Evolutionary conservation across 2,888 invertebrate genomes (phyloP), one percentile per base, ranked within the genome.

Genomic region (Rhagonycha lutea): DNA sequence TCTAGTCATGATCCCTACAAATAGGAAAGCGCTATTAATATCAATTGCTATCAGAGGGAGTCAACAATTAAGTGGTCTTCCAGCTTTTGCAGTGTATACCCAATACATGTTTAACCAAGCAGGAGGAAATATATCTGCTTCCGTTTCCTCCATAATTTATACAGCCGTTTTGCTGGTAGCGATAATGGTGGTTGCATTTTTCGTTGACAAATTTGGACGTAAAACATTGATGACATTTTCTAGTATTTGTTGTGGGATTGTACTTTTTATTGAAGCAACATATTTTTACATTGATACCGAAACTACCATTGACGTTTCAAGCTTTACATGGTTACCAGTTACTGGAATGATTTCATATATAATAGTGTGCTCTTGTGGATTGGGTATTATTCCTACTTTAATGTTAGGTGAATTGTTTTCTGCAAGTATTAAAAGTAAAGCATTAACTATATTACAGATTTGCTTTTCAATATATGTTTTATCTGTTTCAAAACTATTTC

Each of bases 341-440:
- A 80, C 80, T 5, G 84, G 84, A 10, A 81, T 86, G 81, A 75
- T 85, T 1, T 10, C 81, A 1, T 86, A 81, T 75, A 73, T 84
- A 3, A 23, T 72, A 8, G 32, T 72, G 10, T 72, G 11, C 5
- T 61, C 72, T 1, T 77, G 78, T 63, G 86, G 86, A 11, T 72
- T 84, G 14, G 83, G 82, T 3, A 80, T 84, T 10, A 78, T 86
- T 24, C 86, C 86, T 2, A 83, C 83, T 61, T 78, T 86, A 62
- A 82, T 84, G 81, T 63, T 83, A n/a, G 83, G 84, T 0, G 85
- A 85, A 78, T 72, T 85, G 12, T 85, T 85, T 72, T 83, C 84
- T 9, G 80, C 84, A n/a, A 78, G 83, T 78, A 83, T 86, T 26
- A 86, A 85, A 80, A 79, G 78, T 2, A 85, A 86, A 81, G 86